Evolutionary conservation across 2,797 vertebrate genomes (phyloP).

Genomic region (Artibeus jamaicensis): DNA sequence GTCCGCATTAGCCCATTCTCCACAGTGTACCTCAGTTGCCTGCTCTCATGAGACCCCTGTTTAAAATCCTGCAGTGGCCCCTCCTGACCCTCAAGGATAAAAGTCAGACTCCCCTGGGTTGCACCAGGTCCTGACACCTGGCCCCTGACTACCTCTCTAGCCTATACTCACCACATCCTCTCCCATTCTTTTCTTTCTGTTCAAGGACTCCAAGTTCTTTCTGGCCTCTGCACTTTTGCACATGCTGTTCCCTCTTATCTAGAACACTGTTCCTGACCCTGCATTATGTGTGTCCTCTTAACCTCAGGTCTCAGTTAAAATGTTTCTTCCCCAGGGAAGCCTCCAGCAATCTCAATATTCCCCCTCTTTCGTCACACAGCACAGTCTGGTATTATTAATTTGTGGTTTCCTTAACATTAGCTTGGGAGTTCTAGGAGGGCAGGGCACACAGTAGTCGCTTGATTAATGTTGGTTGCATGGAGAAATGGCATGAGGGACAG

Average conservation of each 20-base stretch:
- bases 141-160: no score
- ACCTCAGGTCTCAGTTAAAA: neutral
- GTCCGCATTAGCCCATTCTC: neutral
- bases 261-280: neutral
- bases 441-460: neutral
- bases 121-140: neutral
- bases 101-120: neutral
- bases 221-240: neutral
- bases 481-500: neutral
- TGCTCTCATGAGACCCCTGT: neutral
- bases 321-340: neutral
- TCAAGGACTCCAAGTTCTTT: neutral
- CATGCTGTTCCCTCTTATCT: neutral
- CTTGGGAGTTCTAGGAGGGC: neutral
- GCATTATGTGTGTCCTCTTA: neutral
- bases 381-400: neutral
- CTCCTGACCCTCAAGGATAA: neutral
- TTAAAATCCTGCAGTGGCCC: neutral
- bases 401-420: neutral
- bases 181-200: neutral
- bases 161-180: neutral
- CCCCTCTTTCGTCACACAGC: neutral
- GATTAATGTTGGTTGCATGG: neutral
- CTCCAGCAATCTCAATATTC: neutral
- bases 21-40: neutral